Percentiles rank a stretch among this genome's conserved stretches.
These are phyloP conservation scores for Philaenus spumarius DNA, from an alignment of 1,140 invertebrate genomes.

Conservation along the genomic window DNA sequence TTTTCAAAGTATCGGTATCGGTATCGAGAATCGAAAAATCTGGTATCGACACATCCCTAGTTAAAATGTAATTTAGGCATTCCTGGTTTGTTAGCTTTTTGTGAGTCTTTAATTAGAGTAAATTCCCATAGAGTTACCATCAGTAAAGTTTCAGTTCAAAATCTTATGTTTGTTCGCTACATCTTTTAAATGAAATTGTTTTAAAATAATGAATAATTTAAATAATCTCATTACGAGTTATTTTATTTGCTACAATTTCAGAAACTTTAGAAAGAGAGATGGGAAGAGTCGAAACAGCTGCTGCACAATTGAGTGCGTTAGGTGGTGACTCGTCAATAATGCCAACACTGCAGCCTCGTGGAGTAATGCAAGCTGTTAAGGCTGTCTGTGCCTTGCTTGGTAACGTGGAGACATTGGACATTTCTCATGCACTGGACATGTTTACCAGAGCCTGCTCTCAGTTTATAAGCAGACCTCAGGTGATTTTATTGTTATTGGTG, in stretches of 20 bases:
- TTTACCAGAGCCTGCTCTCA: conserved; percentile 56
- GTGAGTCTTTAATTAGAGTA: too few relatives aligned
- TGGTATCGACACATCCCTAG: too few relatives aligned
- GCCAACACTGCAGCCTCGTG: conserved; percentile 45
- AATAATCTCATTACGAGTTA: too few relatives aligned
- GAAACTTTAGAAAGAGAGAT: conserved; percentile 78
- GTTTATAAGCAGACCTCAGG: conserved; percentile 16
- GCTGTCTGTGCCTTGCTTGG: conserved; percentile 83
- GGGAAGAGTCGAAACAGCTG: conserved; percentile 60
- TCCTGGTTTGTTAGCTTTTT: too few relatives aligned
- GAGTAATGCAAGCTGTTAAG: conserved; percentile 83
- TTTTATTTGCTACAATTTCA: conserved; percentile 31
- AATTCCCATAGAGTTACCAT: too few relatives aligned
- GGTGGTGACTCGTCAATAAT: conserved; percentile 36
- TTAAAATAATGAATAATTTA: too few relatives aligned
- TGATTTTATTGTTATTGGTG: neutral
- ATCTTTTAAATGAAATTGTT: too few relatives aligned
- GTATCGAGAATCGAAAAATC: too few relatives aligned
- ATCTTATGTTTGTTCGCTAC: too few relatives aligned
- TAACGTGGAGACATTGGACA: conserved; percentile 77
- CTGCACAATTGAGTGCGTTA: conserved; percentile 46
- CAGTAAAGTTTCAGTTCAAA: too few relatives aligned
- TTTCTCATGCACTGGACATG: conserved; percentile 64
- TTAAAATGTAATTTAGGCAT: too few relatives aligned
- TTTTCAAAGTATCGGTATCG: too few relatives aligned